phyloP scores from a whole-genome alignment of 2,113 vertebrate genomes.

The Cephalopterus ornatus region DNA sequence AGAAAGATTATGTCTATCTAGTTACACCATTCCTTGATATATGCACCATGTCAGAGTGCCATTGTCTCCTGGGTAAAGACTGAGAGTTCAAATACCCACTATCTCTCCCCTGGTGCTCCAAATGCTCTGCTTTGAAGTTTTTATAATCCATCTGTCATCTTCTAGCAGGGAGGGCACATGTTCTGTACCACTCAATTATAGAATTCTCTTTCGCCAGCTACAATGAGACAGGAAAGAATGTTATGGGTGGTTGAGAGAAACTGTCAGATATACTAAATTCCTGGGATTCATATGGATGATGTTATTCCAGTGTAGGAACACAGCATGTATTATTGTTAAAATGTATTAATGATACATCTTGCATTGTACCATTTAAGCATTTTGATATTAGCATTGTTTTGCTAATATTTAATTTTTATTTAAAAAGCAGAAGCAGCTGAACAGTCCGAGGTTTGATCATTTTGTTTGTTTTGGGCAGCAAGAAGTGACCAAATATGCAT shows the following conservation, averaged over 20 bases:
- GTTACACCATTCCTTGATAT: constrained; percentile 97
- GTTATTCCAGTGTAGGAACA: constrained; percentile 81
- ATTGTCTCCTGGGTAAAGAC: constrained; percentile 99
- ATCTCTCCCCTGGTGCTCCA: constrained; percentile 97
- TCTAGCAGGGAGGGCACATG: constrained; percentile 96
- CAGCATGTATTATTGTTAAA: constrained; percentile 85
- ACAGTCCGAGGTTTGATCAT: constrained; percentile 44
- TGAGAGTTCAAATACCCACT: constrained; percentile 99
- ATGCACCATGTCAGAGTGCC: constrained; percentile 95
- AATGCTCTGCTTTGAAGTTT: constrained; percentile 99
- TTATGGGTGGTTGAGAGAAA: constrained; percentile 88
- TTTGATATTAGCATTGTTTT: constrained; percentile 61
- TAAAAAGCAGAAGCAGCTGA: not conserved
- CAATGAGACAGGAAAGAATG: constrained; percentile 91
- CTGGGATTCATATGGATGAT: constrained; percentile 85
- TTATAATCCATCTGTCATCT: constrained; percentile 99
- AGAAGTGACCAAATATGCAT: constrained; percentile 36
- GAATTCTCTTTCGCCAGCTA: constrained; percentile 91
- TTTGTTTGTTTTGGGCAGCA: constrained; percentile 38
- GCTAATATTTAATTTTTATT: constrained; percentile 65
- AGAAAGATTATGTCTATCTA: constrained; percentile 95
- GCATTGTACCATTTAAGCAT: constrained; percentile 45
- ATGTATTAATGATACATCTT: constrained; percentile 73
- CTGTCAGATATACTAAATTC: constrained; percentile 89
- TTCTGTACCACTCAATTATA: constrained; percentile 98